Evolutionary conservation across 1,140 invertebrate species (phyloP).

Genomic region (Atta cephalotes): DNA sequence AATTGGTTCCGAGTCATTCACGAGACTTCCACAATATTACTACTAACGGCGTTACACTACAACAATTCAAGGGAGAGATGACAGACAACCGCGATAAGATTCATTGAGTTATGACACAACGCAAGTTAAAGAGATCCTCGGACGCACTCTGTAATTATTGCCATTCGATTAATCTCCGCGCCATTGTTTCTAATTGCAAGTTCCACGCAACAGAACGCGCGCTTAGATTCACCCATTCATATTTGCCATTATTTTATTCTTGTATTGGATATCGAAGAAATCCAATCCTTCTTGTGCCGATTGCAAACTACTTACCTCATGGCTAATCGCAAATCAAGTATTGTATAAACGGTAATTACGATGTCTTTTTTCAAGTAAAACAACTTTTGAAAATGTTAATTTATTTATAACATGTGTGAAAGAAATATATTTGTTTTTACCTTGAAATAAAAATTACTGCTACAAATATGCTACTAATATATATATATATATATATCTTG

Average conservation of each 20-base stretch:
- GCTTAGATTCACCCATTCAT: conserved; percentile 23
- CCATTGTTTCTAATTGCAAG: conserved; percentile 51
- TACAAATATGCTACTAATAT: not conserved
- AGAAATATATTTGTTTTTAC: not conserved
- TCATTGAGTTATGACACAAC: conserved; percentile 55
- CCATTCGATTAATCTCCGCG: conserved; percentile 66
- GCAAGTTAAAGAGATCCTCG: conserved; percentile 60
- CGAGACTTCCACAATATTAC: conserved; percentile 29
- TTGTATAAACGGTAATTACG: not conserved
- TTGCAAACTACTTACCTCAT: not conserved
- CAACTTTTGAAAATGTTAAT: not conserved
- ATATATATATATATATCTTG: not conserved
- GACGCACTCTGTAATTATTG: conserved; percentile 68
- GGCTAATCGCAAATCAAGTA: not conserved
- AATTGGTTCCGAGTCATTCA: conserved; percentile 50
- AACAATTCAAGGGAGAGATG: conserved; percentile 32
- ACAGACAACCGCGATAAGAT: conserved; percentile 65
- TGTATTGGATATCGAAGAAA: not conserved
- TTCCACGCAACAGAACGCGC: not conserved
- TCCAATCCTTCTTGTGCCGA: not conserved
- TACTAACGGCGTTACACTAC: not conserved
- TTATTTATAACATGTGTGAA: too few species aligned
- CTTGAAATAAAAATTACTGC: not conserved
- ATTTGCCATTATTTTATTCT: conserved; percentile 3
- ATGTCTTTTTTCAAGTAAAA: not conserved